These are phyloP conservation scores for Nemurella pictetii DNA, from an alignment of 2,888 invertebrate genomes.

Conservation along the genomic window DNA sequence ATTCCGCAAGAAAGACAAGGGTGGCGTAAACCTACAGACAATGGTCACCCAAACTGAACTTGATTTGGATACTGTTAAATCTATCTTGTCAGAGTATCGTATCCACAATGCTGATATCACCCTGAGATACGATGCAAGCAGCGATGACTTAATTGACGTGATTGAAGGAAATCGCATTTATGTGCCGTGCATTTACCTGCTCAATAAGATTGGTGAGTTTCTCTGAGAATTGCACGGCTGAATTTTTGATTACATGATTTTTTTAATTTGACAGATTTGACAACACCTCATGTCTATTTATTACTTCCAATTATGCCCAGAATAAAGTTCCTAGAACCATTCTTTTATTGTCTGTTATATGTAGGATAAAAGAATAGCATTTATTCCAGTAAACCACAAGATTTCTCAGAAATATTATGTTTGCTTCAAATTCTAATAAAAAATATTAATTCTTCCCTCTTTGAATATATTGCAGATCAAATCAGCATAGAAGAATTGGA, in stretches of 20 bases:
- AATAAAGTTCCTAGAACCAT: too few relatives aligned
- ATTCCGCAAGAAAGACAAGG: constrained; percentile 96
- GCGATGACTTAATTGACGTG: constrained; percentile 97
- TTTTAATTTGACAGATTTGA: too few relatives aligned
- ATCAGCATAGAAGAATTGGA: constrained; percentile 95
- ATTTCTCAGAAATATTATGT: too few relatives aligned
- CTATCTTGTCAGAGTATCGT: constrained; percentile 95
- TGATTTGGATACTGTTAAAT: constrained; percentile 92
- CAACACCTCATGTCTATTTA: too few relatives aligned
- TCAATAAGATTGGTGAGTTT: constrained; percentile 94
- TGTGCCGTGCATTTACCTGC: constrained; percentile 96
- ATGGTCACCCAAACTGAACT: constrained; percentile 92
- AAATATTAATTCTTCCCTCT: constrained; percentile 44
- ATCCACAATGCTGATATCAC: constrained; percentile 99
- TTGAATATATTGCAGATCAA: too few relatives aligned
- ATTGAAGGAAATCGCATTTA: constrained; percentile 98
- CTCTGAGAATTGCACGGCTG: neutral
- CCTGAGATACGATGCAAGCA: constrained; percentile 89
- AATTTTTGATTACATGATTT: too few relatives aligned
- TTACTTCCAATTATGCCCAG: too few relatives aligned
- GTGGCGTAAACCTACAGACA: constrained; percentile 93
- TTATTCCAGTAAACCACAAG: too few relatives aligned
- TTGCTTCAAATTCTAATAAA: neutral
- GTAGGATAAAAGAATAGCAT: too few relatives aligned
- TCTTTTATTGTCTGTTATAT: too few relatives aligned